Percentiles rank a stretch among this genome's conserved stretches.
Evolutionary conservation across 1,140 invertebrate genomes (phyloP).

Genomic region (Cydia fagiglandana): DNA sequence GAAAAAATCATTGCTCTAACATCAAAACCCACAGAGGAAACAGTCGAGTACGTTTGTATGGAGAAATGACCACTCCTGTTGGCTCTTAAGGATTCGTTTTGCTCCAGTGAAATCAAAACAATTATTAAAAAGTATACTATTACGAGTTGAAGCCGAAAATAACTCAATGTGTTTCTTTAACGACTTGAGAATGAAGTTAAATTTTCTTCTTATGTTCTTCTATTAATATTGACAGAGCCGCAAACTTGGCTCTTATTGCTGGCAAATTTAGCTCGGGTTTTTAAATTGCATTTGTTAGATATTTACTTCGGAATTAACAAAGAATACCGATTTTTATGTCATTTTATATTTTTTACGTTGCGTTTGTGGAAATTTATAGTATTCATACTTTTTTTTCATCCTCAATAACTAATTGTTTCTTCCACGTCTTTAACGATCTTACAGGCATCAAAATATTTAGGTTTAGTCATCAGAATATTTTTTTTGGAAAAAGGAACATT

Average conservation of each 20-base stretch:
- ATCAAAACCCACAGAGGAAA: too few relatives aligned
- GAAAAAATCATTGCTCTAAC: too few relatives aligned
- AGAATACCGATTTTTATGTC: not conserved
- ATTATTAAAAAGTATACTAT: not conserved
- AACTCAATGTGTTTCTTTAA: not conserved
- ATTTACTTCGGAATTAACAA: constrained; percentile 8
- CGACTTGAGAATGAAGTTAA: not conserved
- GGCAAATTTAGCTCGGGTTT: not conserved
- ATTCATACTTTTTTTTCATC: too few relatives aligned
- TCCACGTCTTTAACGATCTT: too few relatives aligned
- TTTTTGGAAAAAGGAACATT: too few relatives aligned
- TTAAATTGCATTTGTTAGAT: not conserved
- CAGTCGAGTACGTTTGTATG: too few relatives aligned
- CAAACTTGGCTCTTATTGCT: not conserved
- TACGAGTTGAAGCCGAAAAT: not conserved
- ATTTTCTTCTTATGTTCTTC: constrained; percentile 2
- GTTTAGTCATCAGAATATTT: too few relatives aligned
- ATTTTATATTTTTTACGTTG: not conserved
- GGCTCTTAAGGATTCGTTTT: not conserved
- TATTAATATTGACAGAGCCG: not conserved
- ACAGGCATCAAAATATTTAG: too few relatives aligned
- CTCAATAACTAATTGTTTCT: too few relatives aligned
- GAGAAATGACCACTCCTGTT: too few relatives aligned
- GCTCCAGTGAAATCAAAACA: not conserved
- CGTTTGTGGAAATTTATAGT: not conserved